Evolutionary conservation across 2,113 vertebrate species (phyloP), one percentile per base, ranked within the genome.

Genomic region (Phylloscopus whistleri): DNA sequence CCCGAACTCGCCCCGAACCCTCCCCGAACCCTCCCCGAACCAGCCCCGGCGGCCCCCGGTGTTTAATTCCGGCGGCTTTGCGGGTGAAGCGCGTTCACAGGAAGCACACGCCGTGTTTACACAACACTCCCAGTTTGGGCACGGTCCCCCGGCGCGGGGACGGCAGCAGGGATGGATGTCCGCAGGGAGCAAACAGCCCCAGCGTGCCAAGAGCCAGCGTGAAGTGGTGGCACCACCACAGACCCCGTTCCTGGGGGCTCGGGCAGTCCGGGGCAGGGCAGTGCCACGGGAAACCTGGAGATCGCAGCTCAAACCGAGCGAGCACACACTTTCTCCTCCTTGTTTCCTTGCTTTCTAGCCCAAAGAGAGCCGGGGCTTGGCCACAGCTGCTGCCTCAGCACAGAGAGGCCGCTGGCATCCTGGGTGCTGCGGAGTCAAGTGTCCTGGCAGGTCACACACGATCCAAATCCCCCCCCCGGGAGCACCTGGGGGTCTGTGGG

Each of bases 151-250:
- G 0, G 78, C 16, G n/a, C 2, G 11, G 79, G 82, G 70, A 80
- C 70, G 7, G 95, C 94, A 88, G 94, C 83, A 7, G 93, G 91
- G 89, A 87, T 67, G 91, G 91, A 78, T 67, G n/a, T 74, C 75
- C 58, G 10, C 2, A 60, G 74, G 74, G 91, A 82, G 85, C 92
- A 87, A 87, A 79, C 28, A 66, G 73, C 69, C 68, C 56, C 33
- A 1, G 35, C 0, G 3, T 80, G 93, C 96, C 94, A 96, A 89
- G 81, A 92, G 84, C 81, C 93, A 89, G 95, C 18, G 3, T 12
- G 91, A 60, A 17, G 69, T 43, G 20, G 5, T n/a, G 91, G 72
- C 3, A 2, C 48, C 1, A 1, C 26, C 46, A 1, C 68, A 1
- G 6, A 15, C 39, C 72, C 87, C 67, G 2, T 22, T 43, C 7